Evolutionary conservation across 2,888 invertebrate genomes (phyloP), one percentile per base, ranked within the genome.

Genomic region (Deilephila elpenor): DNA sequence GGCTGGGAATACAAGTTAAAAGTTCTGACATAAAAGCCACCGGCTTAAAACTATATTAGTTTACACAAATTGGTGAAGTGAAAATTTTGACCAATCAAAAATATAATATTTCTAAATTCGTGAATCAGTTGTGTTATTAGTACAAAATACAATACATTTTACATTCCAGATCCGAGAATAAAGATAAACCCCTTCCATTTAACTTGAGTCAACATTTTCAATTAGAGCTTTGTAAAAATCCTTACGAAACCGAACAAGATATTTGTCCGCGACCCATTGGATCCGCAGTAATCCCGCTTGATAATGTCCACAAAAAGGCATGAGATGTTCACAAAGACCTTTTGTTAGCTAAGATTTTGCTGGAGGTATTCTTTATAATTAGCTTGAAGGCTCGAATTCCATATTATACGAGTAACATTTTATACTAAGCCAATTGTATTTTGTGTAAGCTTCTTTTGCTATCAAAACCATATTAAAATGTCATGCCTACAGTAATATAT

Each of bases 281-380:
- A 79, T 77, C 81, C 79, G 32, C 75, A 75, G 77, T 79, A 80
- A 82, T 80, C 79, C 79, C 71, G 73, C 75, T 74, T 80, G 79
- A 80, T 78, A 77, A 78, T 71, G 78, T 80, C 77, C 76, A 77
- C 74, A 75, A 79, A 77, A 75, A 78, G 77, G 76, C 76, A 77
- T 73, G 74, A 72, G 75, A 73, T 70, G 75, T 73, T 80, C 76
- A 75, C 76, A 71, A 62, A 71, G 72, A 59, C 76, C 73, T 76
- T 77, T 79, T 74, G 77, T 79, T 61, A 61, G 73, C 74, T 77
- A 60, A 78, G 74, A 77, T 77, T 77, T 75, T 75, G 32, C 25
- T 53, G 25, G 37, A 44, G 53, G 61, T 72, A 74, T 62, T 61
- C 71, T 73, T 67, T 74, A 74, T 75, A 76, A 78, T 78, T 78